phyloP scores from a whole-genome alignment of 2,113 vertebrate genomes.

The Oceanites oceanicus region DNA sequence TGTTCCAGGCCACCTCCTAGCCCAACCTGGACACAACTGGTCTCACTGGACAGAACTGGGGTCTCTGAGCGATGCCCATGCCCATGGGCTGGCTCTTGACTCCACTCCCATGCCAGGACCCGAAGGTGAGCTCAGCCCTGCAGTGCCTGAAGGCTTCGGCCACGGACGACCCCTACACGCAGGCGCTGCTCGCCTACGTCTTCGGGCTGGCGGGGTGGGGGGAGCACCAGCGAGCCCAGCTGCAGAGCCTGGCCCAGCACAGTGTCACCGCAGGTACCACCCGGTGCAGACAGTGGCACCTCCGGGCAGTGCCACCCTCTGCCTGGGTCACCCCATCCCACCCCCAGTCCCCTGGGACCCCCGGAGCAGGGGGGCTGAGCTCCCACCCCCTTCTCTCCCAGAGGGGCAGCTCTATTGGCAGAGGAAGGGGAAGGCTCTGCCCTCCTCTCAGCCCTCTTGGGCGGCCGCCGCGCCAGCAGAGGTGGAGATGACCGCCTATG shows the following conservation, averaged over 20 bases:
- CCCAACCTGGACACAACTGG: accelerated
- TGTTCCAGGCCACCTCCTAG: background rate
- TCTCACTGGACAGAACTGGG: background rate
- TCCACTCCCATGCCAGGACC: background rate
- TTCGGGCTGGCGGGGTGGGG: background rate
- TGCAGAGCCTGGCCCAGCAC: constrained; percentile 7
- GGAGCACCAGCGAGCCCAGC: background rate
- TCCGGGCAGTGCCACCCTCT: accelerated
- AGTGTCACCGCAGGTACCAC: background rate
- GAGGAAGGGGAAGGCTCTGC: background rate
- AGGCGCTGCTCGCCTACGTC: constrained; percentile 4
- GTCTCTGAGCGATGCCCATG: accelerated
- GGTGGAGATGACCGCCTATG: constrained; percentile 29
- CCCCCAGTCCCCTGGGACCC: accelerated
- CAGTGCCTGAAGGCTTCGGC: background rate
- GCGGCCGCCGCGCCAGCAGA: accelerated
- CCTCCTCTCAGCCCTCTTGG: background rate
- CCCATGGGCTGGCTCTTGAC: background rate
- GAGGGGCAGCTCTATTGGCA: constrained; percentile 19
- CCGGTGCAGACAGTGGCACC: accelerated
- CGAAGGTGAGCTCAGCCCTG: background rate
- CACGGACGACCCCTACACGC: background rate
- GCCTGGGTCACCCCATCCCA: too few relatives aligned
- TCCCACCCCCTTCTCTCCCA: background rate
- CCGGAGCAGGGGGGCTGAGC: background rate